phyloP scores from a whole-genome alignment of 2,113 vertebrate species.

The human (Homo sapiens) region GRCh38 chr1:149720501-149721000 shows the following conservation, averaged over 20 bases:
- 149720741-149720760: neutral
- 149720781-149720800: neutral
- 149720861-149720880: neutral
- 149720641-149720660: constrained; percentile 78
- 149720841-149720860: neutral
- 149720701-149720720: neutral
- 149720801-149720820: neutral
- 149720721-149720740: neutral
- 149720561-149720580: constrained; percentile 83
- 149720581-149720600: constrained; percentile 83
- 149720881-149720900: neutral
- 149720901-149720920: neutral
- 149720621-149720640: constrained; percentile 85
- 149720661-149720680: neutral
- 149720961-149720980: neutral
- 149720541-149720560: constrained; percentile 76
- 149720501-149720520: neutral
- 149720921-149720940: neutral
- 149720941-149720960: neutral
- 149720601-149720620: constrained; percentile 81
- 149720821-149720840: neutral
- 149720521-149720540: neutral
- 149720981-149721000: neutral
- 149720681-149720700: neutral
- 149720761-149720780: neutral